These are phyloP conservation scores for Muscicapa adusta DNA, from an alignment of 2,113 vertebrate genomes.

Conservation along the genomic window DNA sequence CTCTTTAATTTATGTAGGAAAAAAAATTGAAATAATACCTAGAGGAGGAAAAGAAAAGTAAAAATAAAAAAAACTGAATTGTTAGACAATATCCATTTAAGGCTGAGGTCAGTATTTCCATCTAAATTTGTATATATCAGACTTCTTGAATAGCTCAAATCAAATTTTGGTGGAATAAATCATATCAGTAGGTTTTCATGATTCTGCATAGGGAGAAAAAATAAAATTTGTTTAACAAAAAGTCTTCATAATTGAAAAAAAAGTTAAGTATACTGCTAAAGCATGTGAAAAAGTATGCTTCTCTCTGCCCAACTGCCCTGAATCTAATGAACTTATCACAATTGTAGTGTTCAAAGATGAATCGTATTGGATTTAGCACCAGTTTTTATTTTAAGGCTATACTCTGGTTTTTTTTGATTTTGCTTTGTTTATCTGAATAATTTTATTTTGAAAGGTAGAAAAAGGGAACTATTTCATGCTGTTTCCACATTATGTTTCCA, in stretches of 20 bases:
- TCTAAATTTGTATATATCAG: background rate
- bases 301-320: background rate
- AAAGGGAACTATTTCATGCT: background rate
- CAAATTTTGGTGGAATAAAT: background rate
- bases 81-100: background rate
- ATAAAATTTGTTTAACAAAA: background rate
- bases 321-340: background rate
- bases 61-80: background rate
- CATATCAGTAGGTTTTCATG: background rate
- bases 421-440: background rate
- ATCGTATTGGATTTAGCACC: background rate
- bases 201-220: background rate
- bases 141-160: background rate
- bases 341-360: background rate
- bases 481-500: background rate
- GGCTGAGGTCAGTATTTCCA: background rate
- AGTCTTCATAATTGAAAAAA: background rate
- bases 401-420: background rate
- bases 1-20: background rate
- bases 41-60: background rate
- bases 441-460: background rate
- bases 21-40: background rate
- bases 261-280: background rate
- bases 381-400: background rate
- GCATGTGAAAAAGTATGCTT: background rate